Evolutionary conservation across 2,888 invertebrate genomes (phyloP), one percentile per base, ranked within the genome.

Genomic region (Tenthredo livida): DNA sequence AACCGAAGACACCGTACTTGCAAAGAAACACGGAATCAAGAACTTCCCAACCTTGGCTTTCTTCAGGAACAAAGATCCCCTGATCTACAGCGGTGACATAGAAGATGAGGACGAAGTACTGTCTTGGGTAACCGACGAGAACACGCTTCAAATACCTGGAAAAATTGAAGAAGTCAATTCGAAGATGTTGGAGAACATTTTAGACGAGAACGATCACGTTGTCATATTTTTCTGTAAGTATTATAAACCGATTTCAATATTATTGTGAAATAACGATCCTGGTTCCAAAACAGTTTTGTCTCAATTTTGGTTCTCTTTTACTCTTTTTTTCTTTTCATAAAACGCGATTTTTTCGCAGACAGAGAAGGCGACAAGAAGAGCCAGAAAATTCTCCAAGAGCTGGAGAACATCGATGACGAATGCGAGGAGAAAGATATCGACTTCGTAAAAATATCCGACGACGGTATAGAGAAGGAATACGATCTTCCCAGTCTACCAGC

Each of bases 341-440:
- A 12, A 21, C 54, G 54, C 85, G 82, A 29, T 87, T 50, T 70
- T 89, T 85, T 78, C 91, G 5, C 91, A 98, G 98, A 98, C 93
- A 96, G 97, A 91, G 98, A 98, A 94, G 97, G 97, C 9, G 98
- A 98, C 91, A 97, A 98, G 91, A 97, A 97, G 91, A 97, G 97
- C 37, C 97, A 97, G 89, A 97, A 97, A 92, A 98, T 98, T 86
- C 94, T 98, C 0, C 96, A 96, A 90, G 98, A 98, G 92, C 92
- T 98, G 86, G 98, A 98, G 93, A 98, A 98, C 90, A 98, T 98
- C 89, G 98, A 98, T 91, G 98, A 98, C 89, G 98, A 98, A 91
- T 98, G 98, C 91, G 98, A 98, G 94, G 97, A 98, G 91, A 97
- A 97, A 92, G 96, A 97, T 89, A 97, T 98, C 88, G 97, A 97